Conservation (phyloP, 1,140 invertebrate species). For the Trinorchestia longiramus region DNA sequence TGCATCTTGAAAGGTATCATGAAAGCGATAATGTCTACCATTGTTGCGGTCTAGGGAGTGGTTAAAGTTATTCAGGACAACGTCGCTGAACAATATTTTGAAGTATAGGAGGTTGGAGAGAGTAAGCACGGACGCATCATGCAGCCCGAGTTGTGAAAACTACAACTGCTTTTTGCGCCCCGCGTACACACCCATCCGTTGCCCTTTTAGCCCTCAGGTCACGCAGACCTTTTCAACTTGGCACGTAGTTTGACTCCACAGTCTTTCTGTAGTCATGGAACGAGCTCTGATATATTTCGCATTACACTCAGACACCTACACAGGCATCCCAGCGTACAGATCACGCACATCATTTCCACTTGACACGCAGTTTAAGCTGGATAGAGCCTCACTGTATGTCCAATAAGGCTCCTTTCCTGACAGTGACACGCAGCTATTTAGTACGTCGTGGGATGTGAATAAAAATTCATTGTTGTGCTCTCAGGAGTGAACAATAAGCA, state of each 20-base stretch:
- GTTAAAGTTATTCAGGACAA: slow-evolving; percentile 31
- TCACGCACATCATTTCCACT: not conserved
- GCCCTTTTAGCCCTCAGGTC: not conserved
- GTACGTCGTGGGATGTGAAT: not conserved
- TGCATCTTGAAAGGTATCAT: not conserved
- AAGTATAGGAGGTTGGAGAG: not conserved
- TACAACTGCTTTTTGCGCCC: not conserved
- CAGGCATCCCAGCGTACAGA: not conserved
- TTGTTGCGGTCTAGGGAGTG: not conserved
- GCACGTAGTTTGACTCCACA: not conserved
- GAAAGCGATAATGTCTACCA: slow-evolving; percentile 12
- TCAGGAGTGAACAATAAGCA: not conserved
- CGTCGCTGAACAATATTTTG: not conserved
- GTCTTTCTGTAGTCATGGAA: not conserved
- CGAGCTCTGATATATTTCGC: not conserved
- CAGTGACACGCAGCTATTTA: slow-evolving; percentile 18
- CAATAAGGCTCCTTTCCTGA: not conserved
- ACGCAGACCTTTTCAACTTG: not conserved
- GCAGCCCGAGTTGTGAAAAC: not conserved
- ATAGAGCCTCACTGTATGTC: not conserved
- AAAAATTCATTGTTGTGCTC: not conserved
- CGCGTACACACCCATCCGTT: not conserved
- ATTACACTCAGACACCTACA: not conserved
- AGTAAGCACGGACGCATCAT: not conserved
- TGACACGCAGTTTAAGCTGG: not conserved